These are phyloP conservation scores for Sinohyriopsis cumingii DNA, from an alignment of 2,888 invertebrate species.

Conservation along the genomic window DNA sequence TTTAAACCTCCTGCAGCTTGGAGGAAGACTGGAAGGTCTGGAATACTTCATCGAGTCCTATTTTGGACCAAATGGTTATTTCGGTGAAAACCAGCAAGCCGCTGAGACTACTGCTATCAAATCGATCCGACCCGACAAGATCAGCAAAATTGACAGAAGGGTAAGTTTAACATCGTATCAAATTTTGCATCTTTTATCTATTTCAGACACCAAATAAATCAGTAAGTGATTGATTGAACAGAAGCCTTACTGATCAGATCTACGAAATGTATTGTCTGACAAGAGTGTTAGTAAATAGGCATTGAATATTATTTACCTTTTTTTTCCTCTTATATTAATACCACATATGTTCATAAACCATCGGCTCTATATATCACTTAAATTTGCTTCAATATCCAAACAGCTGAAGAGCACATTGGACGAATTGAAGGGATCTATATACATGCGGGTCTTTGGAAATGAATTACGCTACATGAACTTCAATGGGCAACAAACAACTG, in stretches of 20 bases:
- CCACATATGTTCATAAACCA: no score
- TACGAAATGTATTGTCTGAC: no score
- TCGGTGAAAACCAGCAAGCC: conserved; percentile 72
- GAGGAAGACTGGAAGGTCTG: conserved; percentile 89
- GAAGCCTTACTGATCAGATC: no score
- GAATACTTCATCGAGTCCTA: conserved; percentile 87
- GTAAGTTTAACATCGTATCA: conserved; percentile 15
- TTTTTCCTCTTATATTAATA: no score
- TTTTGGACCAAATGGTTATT: conserved; percentile 79
- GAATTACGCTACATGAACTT: conserved; percentile 75
- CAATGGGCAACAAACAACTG: conserved; percentile 31
- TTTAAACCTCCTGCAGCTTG: conserved; percentile 87
- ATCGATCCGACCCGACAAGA: conserved; percentile 37
- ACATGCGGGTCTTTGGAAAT: conserved; percentile 90
- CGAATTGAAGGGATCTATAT: conserved; percentile 75
- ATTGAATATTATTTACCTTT: no score
- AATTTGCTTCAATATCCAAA: not conserved
- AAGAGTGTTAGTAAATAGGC: no score
- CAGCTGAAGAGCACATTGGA: conserved; percentile 42
- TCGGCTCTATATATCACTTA: no score
- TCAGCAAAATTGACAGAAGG: conserved; percentile 40
- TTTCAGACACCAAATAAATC: no score
- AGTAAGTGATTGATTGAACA: no score
- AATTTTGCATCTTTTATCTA: not conserved
- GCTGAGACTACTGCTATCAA: conserved; percentile 34